Conservation (phyloP, 2,113 vertebrate species). For the Ifrita kowaldi region DNA sequence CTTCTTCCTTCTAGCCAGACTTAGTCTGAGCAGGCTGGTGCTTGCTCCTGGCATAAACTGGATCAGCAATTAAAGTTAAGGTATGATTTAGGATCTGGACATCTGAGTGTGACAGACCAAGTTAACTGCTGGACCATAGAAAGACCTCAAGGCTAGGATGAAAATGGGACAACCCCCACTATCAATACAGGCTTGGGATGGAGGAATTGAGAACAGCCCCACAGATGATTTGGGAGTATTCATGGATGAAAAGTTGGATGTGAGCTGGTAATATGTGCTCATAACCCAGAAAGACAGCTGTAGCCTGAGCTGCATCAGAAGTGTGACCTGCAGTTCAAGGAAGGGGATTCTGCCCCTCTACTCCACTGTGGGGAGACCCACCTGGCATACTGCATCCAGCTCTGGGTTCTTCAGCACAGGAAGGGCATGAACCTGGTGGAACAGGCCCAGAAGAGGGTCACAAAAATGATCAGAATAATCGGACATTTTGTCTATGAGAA, state of each 20-base stretch:
- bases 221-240: neutral
- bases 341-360: neutral
- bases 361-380: neutral
- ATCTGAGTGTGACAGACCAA: neutral
- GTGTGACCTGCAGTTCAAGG: fast-evolving
- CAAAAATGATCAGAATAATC: neutral
- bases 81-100: neutral
- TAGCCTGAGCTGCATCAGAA: neutral
- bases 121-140: neutral
- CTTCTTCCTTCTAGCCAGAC: neutral
- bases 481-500: neutral
- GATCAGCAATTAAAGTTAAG: neutral
- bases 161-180: fast-evolving
- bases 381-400: neutral
- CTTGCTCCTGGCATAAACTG: neutral
- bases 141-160: neutral
- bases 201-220: neutral
- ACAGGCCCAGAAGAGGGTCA: neutral
- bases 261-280: fast-evolving
- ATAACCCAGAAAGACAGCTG: neutral
- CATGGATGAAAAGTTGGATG: neutral
- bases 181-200: neutral
- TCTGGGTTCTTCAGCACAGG: neutral
- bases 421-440: neutral
- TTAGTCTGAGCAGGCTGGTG: neutral